These are phyloP conservation scores for Esox niger DNA, from an alignment of 2,113 vertebrate genomes.

Conservation along the genomic window DNA sequence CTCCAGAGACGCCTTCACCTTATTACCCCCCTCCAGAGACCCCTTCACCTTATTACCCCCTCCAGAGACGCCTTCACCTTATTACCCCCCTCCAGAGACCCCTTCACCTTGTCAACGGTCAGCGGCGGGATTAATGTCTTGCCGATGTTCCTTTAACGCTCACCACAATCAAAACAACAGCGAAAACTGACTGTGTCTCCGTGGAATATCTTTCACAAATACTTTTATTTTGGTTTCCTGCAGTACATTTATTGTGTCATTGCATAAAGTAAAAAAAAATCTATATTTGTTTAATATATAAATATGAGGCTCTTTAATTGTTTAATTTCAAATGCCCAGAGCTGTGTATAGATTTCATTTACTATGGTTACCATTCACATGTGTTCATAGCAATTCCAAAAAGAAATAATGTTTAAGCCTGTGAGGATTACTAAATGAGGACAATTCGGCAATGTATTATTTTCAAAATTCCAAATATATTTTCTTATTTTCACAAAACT, in stretches of 20 bases:
- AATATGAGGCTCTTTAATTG: conserved; percentile 72
- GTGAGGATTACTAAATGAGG: conserved; percentile 38
- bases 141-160: conserved; percentile 41
- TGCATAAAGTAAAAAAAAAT: conserved; percentile 73
- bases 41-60: too few species aligned
- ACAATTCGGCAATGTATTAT: conserved; percentile 18
- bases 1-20: conserved; percentile 80
- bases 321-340: conserved; percentile 63
- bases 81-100: too few species aligned
- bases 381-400: conserved; percentile 21
- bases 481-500: too few species aligned
- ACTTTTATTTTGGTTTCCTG: conserved; percentile 58
- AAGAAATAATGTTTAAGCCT: neutral
- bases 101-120: conserved; percentile 63
- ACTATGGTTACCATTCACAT: conserved; percentile 44
- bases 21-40: conserved; percentile 73
- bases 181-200: conserved; percentile 66
- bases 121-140: conserved; percentile 68
- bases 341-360: conserved; percentile 57
- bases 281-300: conserved; percentile 79
- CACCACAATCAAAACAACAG: conserved; percentile 11
- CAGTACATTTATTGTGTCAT: conserved; percentile 65
- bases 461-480: conserved; percentile 20
- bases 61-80: too few species aligned
- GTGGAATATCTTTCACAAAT: conserved; percentile 63